Conservation (phyloP, 2,113 vertebrate genomes). For the Nipponia nippon region DNA sequence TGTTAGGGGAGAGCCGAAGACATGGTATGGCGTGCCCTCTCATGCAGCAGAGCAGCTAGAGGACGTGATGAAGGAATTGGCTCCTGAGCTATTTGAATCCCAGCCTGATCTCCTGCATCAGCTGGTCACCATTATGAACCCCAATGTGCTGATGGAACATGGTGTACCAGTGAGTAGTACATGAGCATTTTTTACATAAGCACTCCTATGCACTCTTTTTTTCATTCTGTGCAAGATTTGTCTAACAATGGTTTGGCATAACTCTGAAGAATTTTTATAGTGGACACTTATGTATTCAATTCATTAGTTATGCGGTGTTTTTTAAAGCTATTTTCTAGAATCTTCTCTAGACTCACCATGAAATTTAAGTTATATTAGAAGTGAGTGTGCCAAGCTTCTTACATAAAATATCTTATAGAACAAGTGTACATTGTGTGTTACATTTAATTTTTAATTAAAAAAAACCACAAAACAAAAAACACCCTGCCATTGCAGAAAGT, state of each 20-base stretch:
- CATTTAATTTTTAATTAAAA: background rate
- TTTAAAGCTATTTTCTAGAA: background rate
- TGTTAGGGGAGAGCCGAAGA: conserved; percentile 94
- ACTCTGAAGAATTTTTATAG: background rate
- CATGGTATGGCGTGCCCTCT: conserved; percentile 96
- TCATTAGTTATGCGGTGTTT: background rate
- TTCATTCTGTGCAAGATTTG: background rate
- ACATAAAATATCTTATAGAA: background rate
- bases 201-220: rapidly evolving
- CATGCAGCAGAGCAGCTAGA: conserved; percentile 95
- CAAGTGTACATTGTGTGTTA: background rate
- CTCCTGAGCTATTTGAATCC: conserved; percentile 94
- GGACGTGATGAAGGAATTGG: conserved; percentile 94
- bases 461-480: background rate
- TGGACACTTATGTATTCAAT: background rate
- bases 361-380: background rate
- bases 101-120: conserved; percentile 97
- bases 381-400: background rate
- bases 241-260: background rate
- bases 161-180: conserved; percentile 89
- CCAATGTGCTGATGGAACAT: conserved; percentile 95
- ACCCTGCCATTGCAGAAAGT: background rate
- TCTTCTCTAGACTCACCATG: background rate
- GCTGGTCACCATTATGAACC: conserved; percentile 98
- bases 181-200: background rate